Evolutionary conservation across 1,140 invertebrate genomes (phyloP).

Genomic region (Odontomachus brunneus): DNA sequence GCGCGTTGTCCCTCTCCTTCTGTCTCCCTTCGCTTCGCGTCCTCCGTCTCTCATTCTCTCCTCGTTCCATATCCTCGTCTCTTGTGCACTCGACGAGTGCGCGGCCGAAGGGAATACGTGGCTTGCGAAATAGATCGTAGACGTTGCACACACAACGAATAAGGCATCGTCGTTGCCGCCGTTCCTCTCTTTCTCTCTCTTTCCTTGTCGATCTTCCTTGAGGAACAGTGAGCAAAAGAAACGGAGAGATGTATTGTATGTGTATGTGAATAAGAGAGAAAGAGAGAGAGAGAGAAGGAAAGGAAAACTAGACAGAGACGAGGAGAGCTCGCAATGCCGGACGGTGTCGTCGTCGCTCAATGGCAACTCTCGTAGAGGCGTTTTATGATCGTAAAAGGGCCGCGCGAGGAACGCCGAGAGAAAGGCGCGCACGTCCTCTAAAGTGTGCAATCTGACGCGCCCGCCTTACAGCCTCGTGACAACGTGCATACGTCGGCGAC

Average conservation of each 20-base stretch:
- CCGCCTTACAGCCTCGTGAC: slow-evolving; percentile 26
- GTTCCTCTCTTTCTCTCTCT: background rate
- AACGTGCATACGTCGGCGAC: slow-evolving; percentile 18
- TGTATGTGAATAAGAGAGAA: background rate
- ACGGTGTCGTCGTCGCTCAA: slow-evolving; percentile 29
- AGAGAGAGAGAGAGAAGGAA: slow-evolving; percentile 1
- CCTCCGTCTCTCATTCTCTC: background rate
- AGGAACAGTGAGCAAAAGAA: background rate
- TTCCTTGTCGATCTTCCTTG: too few relatives aligned
- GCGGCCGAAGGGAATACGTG: slow-evolving; percentile 31
- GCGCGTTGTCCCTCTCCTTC: slow-evolving; percentile 10
- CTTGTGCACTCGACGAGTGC: background rate
- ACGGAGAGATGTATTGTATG: too few relatives aligned
- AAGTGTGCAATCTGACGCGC: background rate
- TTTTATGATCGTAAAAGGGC: slow-evolving; percentile 40
- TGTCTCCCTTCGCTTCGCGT: background rate
- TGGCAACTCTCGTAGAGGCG: slow-evolving; percentile 34
- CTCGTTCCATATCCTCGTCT: slow-evolving; percentile 10
- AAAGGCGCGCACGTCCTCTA: background rate
- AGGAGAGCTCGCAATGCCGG: slow-evolving; percentile 22
- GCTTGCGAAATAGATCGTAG: slow-evolving; percentile 53
- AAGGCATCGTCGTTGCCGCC: slow-evolving; percentile 27
- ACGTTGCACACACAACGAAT: slow-evolving; percentile 37
- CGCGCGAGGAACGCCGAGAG: slow-evolving; percentile 27
- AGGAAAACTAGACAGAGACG: background rate